Conservation (phyloP, 2,797 vertebrate species). For the Tiaroga cobitis region DNA sequence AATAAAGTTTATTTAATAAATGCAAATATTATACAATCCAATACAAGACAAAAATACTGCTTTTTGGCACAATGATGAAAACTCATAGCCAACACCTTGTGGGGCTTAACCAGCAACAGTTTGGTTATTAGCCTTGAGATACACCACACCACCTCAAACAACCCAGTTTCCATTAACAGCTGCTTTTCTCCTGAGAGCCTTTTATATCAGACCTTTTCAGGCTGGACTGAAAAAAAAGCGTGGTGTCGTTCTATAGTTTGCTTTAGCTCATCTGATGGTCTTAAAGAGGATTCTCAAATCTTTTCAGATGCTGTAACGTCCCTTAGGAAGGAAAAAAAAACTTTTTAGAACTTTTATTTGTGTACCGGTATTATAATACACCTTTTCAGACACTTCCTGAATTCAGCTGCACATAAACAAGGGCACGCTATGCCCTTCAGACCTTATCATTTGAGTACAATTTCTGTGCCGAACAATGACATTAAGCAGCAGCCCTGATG, state of each 20-base stretch:
- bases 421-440: constrained; percentile 40
- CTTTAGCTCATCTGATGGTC: constrained; percentile 13
- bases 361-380: constrained; percentile 44
- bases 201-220: constrained; percentile 26
- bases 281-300: constrained; percentile 37
- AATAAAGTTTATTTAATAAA: not conserved
- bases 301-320: constrained; percentile 21
- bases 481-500: constrained; percentile 52
- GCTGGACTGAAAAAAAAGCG: constrained; percentile 5
- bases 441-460: constrained; percentile 47
- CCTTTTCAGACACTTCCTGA: constrained; percentile 40
- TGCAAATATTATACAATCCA: not conserved
- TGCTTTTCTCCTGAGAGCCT: constrained; percentile 7
- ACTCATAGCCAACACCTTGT: not conserved
- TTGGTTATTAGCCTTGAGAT: not conserved
- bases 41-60: not conserved
- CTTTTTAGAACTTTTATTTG: constrained; percentile 36
- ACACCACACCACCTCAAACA: not conserved
- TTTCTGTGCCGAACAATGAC: constrained; percentile 57
- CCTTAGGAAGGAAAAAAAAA: constrained; percentile 25
- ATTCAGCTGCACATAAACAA: constrained; percentile 48
- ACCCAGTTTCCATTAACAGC: constrained; percentile 7
- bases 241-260: constrained; percentile 13
- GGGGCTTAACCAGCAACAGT: not conserved
- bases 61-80: not conserved